Evolutionary conservation across 1,140 invertebrate species (phyloP).

Genomic region (Heliconius hewitsoni): DNA sequence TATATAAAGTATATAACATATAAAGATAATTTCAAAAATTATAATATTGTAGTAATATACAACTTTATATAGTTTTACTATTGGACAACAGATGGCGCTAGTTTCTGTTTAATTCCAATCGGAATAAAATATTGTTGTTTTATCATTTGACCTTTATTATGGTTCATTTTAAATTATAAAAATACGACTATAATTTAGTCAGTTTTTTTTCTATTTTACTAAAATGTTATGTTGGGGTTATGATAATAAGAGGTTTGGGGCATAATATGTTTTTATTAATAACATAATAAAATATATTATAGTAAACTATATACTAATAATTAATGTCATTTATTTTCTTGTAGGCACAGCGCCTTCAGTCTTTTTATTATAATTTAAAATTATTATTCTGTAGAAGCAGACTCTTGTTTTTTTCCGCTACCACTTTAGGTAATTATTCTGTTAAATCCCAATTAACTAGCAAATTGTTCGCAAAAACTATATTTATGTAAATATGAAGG

Average conservation of each 20-base stretch:
- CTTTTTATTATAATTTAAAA: not conserved
- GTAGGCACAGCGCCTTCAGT: no score
- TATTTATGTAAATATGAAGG: not conserved
- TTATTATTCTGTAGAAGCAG: not conserved
- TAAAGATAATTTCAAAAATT: not conserved
- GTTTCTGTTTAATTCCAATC: not conserved
- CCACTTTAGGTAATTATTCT: not conserved
- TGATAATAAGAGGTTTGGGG: not conserved
- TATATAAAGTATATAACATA: not conserved
- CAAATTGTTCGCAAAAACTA: not conserved
- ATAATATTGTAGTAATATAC: not conserved
- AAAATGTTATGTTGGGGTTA: not conserved
- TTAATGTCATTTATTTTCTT: no score
- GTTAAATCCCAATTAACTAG: not conserved
- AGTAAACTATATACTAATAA: no score
- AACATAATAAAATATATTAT: no score
- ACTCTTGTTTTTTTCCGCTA: not conserved
- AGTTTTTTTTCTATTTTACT: not conserved
- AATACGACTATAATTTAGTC: not conserved
- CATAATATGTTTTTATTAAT: not conserved
- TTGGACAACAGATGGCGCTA: slow-evolving; percentile 46
- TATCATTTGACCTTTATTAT: not conserved
- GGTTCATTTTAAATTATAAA: not conserved
- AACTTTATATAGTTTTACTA: slow-evolving; percentile 29
- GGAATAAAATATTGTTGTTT: not conserved